phyloP scores from a whole-genome alignment of 2,888 invertebrate species.

The Tinea pellionella region DNA sequence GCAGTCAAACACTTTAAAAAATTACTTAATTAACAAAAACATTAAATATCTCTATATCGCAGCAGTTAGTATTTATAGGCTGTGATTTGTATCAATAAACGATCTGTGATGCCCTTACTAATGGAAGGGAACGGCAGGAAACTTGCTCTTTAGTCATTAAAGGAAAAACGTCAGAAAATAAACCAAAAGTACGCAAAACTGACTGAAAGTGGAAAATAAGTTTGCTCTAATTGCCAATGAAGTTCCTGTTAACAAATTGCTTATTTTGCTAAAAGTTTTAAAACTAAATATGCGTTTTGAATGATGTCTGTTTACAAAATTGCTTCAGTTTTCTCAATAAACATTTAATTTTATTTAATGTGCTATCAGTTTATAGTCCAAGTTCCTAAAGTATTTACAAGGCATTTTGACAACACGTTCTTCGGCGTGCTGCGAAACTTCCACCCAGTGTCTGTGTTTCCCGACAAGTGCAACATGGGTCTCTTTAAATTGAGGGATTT shows the following conservation, averaged over 20 bases:
- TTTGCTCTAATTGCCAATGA: slow-evolving; percentile 9
- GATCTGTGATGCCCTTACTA: slow-evolving; percentile 5
- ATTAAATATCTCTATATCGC: neutral
- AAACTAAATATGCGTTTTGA: neutral
- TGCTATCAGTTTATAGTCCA: no score
- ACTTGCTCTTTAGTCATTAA: slow-evolving; percentile 37
- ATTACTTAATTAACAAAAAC: no score
- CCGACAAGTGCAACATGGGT: no score
- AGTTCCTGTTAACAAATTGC: neutral
- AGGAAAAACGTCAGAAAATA: slow-evolving; percentile 54
- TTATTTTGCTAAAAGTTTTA: neutral
- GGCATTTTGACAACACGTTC: no score
- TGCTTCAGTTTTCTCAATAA: neutral
- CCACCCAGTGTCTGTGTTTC: no score
- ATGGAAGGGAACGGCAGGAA: slow-evolving; percentile 1
- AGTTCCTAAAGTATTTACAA: no score
- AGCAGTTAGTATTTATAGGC: neutral
- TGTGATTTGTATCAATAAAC: slow-evolving; percentile 4
- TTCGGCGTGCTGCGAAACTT: no score
- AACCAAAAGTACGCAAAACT: slow-evolving; percentile 27
- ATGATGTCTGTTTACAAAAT: neutral
- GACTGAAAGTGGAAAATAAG: slow-evolving; percentile 4
- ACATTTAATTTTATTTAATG: no score
- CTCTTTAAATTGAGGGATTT: no score
- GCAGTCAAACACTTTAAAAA: no score